Conservation (phyloP, 2,113 vertebrate species). For the Cololabis saira region DNA sequence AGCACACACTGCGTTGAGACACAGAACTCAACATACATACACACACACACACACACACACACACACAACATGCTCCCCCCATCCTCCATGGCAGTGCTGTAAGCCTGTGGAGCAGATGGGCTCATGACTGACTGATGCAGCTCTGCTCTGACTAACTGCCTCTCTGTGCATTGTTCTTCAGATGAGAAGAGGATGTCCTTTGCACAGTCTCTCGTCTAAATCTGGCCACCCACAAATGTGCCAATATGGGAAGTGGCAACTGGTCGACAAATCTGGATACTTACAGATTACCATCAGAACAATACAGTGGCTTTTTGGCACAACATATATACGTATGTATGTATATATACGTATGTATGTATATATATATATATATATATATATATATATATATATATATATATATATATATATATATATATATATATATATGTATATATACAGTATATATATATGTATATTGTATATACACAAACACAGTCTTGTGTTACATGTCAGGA, state of each 20-base stretch:
- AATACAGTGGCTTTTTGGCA: constrained; percentile 2
- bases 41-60: constrained; percentile 11
- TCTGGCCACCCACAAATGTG: constrained; percentile 40
- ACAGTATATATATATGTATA: no score
- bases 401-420: no score
- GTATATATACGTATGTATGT: no score
- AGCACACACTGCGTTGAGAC: constrained; percentile 35
- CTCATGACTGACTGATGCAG: constrained; percentile 64
- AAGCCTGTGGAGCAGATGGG: constrained; percentile 73
- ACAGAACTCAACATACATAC: constrained; percentile 4
- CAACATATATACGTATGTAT: neutral
- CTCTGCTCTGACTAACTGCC: constrained; percentile 63
- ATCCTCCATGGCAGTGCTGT: constrained; percentile 49
- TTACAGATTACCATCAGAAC: neutral
- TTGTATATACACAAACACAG: no score
- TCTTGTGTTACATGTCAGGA: no score
- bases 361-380: no score
- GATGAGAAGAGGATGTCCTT: constrained; percentile 56
- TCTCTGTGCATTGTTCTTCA: constrained; percentile 52
- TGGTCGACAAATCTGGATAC: constrained; percentile 33
- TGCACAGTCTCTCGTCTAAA: constrained; percentile 52
- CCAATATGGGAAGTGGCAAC: constrained; percentile 54
- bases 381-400: no score
- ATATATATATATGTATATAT: no score
- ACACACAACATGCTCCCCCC: constrained; percentile 44